Percentiles rank a stretch among this genome's conserved stretches.
phyloP scores from a whole-genome alignment of 2,797 vertebrate genomes.

The Clarias laeviceps region DNA sequence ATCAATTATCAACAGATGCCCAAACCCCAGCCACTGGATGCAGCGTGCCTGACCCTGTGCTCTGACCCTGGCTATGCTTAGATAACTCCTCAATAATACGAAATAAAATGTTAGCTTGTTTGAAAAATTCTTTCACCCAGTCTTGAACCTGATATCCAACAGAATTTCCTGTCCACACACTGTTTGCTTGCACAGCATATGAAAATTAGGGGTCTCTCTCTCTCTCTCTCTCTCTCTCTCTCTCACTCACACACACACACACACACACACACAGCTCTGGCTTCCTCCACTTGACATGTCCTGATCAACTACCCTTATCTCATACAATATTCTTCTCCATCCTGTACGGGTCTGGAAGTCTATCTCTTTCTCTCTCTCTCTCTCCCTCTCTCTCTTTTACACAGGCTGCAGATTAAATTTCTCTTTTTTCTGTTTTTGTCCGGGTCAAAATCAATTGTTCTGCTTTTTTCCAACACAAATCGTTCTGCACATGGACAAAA shows the following conservation, averaged over 20 bases:
- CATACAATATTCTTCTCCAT: neutral
- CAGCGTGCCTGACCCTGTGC: too few species aligned
- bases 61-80: too few species aligned
- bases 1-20: too few species aligned
- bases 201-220: neutral
- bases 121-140: too few species aligned
- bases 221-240: too few species aligned
- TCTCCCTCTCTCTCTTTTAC: neutral
- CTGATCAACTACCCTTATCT: slow-evolving; percentile 7
- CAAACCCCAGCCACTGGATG: too few species aligned
- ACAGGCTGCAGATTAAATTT: neutral
- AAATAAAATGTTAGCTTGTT: too few species aligned
- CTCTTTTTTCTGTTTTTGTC: neutral
- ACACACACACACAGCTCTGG: neutral
- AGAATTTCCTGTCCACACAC: neutral
- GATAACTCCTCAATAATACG: too few species aligned
- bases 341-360: neutral
- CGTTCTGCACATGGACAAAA: neutral
- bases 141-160: neutral
- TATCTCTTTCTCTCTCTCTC: slow-evolving; percentile 2
- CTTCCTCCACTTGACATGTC: slow-evolving; percentile 21
- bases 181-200: neutral
- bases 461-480: neutral
- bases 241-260: neutral
- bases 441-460: neutral